These are phyloP conservation scores for Atractosteus spatula DNA, from an alignment of 2,113 vertebrate genomes.

Conservation along the genomic window DNA sequence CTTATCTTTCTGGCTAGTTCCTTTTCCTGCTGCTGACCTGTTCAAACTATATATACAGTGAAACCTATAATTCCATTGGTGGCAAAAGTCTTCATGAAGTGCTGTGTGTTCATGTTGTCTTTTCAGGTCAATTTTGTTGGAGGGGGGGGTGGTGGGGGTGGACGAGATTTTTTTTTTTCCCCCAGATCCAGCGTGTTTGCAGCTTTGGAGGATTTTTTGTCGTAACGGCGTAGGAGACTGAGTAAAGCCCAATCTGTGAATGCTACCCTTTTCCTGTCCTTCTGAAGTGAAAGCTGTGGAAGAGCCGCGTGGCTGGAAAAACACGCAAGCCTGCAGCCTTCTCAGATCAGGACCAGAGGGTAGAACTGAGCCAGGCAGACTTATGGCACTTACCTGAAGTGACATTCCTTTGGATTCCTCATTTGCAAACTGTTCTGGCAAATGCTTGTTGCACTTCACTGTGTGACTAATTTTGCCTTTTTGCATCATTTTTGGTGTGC, in stretches of 20 bases:
- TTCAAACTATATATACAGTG: constrained; percentile 21
- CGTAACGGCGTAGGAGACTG: background rate
- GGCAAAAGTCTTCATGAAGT: constrained; percentile 40
- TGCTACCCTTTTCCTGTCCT: background rate
- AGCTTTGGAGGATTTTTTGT: too few species aligned
- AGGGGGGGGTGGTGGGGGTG: background rate
- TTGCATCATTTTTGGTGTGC: constrained; percentile 65
- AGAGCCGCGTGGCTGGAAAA: background rate
- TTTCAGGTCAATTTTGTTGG: constrained; percentile 22
- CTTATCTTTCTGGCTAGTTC: background rate
- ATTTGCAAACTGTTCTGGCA: constrained; percentile 57
- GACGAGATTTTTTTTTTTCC: background rate
- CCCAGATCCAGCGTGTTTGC: background rate
- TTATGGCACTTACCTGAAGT: constrained; percentile 3
- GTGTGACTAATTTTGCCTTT: constrained; percentile 60
- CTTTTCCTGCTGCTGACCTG: constrained; percentile 8
- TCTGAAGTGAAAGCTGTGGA: background rate
- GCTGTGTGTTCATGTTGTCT: constrained; percentile 47
- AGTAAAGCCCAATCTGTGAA: background rate
- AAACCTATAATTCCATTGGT: constrained; percentile 29
- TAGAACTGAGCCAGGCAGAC: background rate
- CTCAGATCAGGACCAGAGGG: background rate
- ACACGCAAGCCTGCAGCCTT: background rate
- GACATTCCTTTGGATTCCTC: constrained; percentile 15
- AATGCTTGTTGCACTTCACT: constrained; percentile 64